Conservation (phyloP, 1,140 invertebrate genomes). For the Drosophila watanabei region DNA sequence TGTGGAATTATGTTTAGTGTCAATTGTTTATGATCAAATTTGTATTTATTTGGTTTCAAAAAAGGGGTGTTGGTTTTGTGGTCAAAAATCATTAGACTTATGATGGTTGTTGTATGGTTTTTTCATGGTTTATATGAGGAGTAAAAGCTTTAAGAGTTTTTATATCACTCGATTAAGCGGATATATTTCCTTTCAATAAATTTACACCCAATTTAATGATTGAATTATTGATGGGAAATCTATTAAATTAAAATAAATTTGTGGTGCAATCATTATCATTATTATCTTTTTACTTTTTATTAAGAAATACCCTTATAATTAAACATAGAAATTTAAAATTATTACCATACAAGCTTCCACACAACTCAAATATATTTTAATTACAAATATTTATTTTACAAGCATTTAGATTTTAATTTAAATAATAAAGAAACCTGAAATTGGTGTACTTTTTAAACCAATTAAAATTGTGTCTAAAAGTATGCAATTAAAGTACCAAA, state of each 20-base stretch:
- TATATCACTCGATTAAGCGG: background rate
- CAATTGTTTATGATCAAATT: conserved; percentile 40
- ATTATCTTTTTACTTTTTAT: background rate
- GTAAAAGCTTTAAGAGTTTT: background rate
- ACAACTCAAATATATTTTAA: too few relatives aligned
- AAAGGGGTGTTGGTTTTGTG: conserved; percentile 4
- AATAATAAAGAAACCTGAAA: background rate
- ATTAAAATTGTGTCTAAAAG: background rate
- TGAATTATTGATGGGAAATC: background rate
- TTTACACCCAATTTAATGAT: conserved; percentile 2
- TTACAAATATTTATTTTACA: background rate
- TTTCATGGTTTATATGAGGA: conserved; percentile 8
- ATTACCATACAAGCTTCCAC: too few relatives aligned
- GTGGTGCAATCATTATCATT: background rate
- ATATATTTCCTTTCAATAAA: background rate
- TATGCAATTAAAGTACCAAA: background rate
- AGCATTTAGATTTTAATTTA: background rate
- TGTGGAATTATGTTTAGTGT: conserved; percentile 35
- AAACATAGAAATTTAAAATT: too few relatives aligned
- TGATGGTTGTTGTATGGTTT: conserved; percentile 5
- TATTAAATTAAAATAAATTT: background rate
- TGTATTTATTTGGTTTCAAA: conserved; percentile 16
- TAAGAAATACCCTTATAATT: too few relatives aligned
- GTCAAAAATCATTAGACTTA: background rate
- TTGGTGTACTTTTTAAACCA: background rate